Conservation (phyloP, 2,113 vertebrate species). For the Rutilus rutilus region DNA sequence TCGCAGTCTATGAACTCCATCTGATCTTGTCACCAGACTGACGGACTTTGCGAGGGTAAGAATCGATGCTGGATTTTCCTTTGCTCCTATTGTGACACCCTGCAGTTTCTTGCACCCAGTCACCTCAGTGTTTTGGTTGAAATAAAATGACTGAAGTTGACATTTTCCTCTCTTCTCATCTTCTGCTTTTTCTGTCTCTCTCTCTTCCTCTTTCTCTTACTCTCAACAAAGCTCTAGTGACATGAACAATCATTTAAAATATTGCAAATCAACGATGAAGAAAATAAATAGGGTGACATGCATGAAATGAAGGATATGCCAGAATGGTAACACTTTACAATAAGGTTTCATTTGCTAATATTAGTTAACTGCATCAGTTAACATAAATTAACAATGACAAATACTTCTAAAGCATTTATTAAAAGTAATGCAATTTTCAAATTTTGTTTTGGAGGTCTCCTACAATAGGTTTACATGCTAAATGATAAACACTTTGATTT, state of each 20-base stretch:
- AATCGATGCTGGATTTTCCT: conserved; percentile 3
- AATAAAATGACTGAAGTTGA: not conserved
- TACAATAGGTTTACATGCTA: too few species aligned
- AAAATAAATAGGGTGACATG: too few species aligned
- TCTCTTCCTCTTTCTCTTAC: not conserved
- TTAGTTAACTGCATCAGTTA: too few species aligned
- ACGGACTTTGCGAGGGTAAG: conserved; percentile 69
- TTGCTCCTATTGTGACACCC: not conserved
- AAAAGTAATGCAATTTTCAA: too few species aligned
- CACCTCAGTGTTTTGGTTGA: not conserved
- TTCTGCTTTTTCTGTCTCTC: not conserved
- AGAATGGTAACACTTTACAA: too few species aligned
- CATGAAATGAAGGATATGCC: too few species aligned
- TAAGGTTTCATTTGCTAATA: too few species aligned
- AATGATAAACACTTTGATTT: too few species aligned
- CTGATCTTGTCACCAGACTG: conserved; percentile 68
- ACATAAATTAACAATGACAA: too few species aligned
- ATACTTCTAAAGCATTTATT: too few species aligned
- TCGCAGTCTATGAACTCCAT: conserved; percentile 68
- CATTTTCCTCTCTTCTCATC: not conserved
- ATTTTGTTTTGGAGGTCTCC: too few species aligned
- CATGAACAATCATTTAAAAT: not conserved
- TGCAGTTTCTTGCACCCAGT: not conserved
- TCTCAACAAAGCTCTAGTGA: not conserved
- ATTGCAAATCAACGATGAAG: not conserved